Evolutionary conservation across 2,797 vertebrate species (phyloP), one percentile per base, ranked within the genome.

Genomic region (Cetoscarus ocellatus): DNA sequence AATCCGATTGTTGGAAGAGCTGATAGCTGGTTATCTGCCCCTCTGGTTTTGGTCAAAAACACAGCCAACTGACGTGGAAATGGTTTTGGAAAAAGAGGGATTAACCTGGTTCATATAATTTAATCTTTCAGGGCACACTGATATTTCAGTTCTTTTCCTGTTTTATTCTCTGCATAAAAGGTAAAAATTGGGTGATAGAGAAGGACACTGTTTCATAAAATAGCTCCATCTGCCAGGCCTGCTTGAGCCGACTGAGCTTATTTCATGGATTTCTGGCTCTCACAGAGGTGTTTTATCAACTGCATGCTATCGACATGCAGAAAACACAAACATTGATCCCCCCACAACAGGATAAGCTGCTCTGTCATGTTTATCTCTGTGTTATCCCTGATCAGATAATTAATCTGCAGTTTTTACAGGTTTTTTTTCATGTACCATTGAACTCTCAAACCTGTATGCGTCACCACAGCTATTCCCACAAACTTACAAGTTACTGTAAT

Each of bases 1-100:
- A 86, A 90, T 83, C 71, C 14, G 61, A 80, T 84, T 88, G 82
- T 89, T 85, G 61, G 39, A 61, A 72, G 63, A 86, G 86, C 69
- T 63, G 63, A 50, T 76, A 19, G 45, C 70, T 74, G 80, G 73
- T 87, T 79, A 83, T 86, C 80, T 82, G 70, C 50, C 44, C 52
- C 52, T 76, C 58, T 70, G 80, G 71, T 82, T 80, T 70, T 70
- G 82, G 80, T 84, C 82, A 77, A 82, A 86, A 81, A 66, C 72
- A 19, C 38, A 61, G 75, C 61, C 77, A 52, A 79, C 67, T 80
- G 76, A 80, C 68, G 61, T 36, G 60, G 71, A 68, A 83, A 67
- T 60, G 62, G 48, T 55, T 64, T 61, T 61, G 73, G 61, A 82
- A 83, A 27, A 86, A 80, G 52, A 49, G 47, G 77, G 80, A 86